Base-by-base conservation (phyloP, 2,888 invertebrate species). In the Cryptocheilus praepositus region DNA sequence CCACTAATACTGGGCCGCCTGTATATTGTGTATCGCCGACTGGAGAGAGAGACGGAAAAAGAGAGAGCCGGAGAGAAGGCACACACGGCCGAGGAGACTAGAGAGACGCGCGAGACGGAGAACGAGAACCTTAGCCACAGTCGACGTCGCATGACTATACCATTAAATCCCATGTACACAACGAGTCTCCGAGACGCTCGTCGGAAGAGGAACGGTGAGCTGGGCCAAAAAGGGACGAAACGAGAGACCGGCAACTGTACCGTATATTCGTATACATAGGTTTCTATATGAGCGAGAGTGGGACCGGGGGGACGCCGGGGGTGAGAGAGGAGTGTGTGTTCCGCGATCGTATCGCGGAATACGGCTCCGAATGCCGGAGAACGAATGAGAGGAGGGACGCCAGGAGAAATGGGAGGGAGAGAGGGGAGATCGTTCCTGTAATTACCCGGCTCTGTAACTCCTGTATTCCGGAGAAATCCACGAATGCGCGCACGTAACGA, bases 61-160 rank as follows among this genome's bases (percentile, higher is more conserved):
- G 22, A 53, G 53, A 51, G 60, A 58, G 67, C 55, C 13, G 4
- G 13, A 7, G 4, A 7, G 7, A 7, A 5, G 1, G 71, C 72
- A 58, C 58, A 53, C 36, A 56, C 22, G 22, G 13, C 19, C 18
- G 19, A 44, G 58, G n/a, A 58, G 22, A 16, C n/a, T 15, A 21
- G 16, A 13, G 19, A 28, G 22, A n/a, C n/a, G 22, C 4, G 21
- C 19, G 45, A 36, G 13, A 49, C 19, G 16, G 44, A 64, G 61
- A 61, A 53, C 54, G 55, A 54, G 55, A 55, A 69, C 68, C 36
- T 36, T 36, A 36, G 36, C 36, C 36, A 36, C 52, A 76, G 77
- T 72, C 70, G 76, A 76, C 73, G 79, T 80, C 81, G 80, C 82
- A 83, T 80, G 78, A 79, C 83, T 81, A 82, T 84, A 85, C 84